Evolutionary conservation across 2,797 vertebrate species (phyloP), one percentile per base, ranked within the genome.

Genomic region (Pseudochirops cupreus): DNA sequence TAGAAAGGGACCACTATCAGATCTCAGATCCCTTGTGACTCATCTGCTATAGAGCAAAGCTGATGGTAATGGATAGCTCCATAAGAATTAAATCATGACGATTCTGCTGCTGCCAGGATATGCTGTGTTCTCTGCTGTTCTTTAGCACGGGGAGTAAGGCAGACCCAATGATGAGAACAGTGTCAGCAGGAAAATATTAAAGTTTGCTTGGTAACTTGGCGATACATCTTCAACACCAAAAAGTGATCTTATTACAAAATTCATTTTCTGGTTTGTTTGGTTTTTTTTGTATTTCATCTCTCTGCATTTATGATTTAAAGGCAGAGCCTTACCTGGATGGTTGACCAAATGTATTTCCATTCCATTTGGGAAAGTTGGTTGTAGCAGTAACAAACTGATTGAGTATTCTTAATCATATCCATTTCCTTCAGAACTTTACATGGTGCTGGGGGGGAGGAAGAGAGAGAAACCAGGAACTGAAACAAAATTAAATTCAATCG

Each of bases 321-420:
- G 26, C 0, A 0, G 67, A 52, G 13, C 52, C 97, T 98, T 97
- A 99, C 99, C 98, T 98, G 98, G 11, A 99, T 28, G 52, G 98
- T 98, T 0, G 99, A 99, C 99, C 98, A 99, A 33, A 98, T 0
- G 55, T 98, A 98, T 56, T 97, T 98, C 91, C 99, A 97, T 55
- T 95, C 92, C 53, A 98, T 2, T 16, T 96, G 98, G 95, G 95
- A 96, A 94, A 98, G 97, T 89, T 98, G 98, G 96, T 98, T 67
- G 0, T 98, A 98, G 98, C 99, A 99, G 14, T 98, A 99, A 95
- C 99, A 99, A 90, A 58, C 57, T 95, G 98, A 97, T 11, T 58
- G 57, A 56, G 14, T 93, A 56, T 95, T 94, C 94, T 95, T 91
- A 56, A 98, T 97, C 24, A 98, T 52, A 54, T 98, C 98, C 92